Conservation (phyloP, 2,888 invertebrate genomes). For the Drosophila borealis region DNA sequence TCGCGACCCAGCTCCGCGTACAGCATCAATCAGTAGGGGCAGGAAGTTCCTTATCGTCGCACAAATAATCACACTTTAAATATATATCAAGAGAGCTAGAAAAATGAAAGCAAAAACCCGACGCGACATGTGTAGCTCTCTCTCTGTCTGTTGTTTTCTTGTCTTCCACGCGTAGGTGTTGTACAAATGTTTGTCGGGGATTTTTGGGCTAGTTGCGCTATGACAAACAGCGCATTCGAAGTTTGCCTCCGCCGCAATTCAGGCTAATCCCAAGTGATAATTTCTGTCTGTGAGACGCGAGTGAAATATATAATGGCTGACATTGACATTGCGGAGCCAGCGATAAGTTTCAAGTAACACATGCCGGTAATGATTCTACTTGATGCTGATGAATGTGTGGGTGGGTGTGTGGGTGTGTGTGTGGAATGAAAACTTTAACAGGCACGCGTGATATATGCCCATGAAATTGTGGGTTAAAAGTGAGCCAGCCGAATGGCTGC, state of each 20-base stretch:
- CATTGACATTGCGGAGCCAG: slow-evolving; percentile 71
- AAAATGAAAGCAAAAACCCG: slow-evolving; percentile 56
- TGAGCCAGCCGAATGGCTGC: slow-evolving; percentile 14
- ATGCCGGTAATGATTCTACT: slow-evolving; percentile 71
- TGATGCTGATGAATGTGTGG: slow-evolving; percentile 64
- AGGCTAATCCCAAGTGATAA: slow-evolving; percentile 75
- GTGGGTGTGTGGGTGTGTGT: slow-evolving; percentile 55
- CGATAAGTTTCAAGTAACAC: slow-evolving; percentile 76
- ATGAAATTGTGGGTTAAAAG: slow-evolving; percentile 32
- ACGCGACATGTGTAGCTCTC: slow-evolving; percentile 39
- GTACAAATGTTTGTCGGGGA: slow-evolving; percentile 72
- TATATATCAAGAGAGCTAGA: slow-evolving; percentile 48
- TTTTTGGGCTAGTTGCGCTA: slow-evolving; percentile 45
- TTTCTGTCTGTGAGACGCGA: slow-evolving; percentile 57
- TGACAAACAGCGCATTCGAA: slow-evolving; percentile 56
- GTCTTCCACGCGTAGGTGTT: slow-evolving; percentile 61
- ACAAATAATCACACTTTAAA: slow-evolving; percentile 66
- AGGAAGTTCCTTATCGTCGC: slow-evolving; percentile 64
- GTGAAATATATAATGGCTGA: slow-evolving; percentile 72
- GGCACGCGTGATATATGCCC: slow-evolving; percentile 50
- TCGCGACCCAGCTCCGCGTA: neutral
- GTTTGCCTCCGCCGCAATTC: slow-evolving; percentile 60
- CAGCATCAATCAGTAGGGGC: slow-evolving; percentile 51
- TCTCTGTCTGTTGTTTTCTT: slow-evolving; percentile 28
- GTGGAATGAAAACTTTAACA: slow-evolving; percentile 44